Evolutionary conservation across 2,797 vertebrate genomes (phyloP).

Genomic region (Muscicapa comitata): DNA sequence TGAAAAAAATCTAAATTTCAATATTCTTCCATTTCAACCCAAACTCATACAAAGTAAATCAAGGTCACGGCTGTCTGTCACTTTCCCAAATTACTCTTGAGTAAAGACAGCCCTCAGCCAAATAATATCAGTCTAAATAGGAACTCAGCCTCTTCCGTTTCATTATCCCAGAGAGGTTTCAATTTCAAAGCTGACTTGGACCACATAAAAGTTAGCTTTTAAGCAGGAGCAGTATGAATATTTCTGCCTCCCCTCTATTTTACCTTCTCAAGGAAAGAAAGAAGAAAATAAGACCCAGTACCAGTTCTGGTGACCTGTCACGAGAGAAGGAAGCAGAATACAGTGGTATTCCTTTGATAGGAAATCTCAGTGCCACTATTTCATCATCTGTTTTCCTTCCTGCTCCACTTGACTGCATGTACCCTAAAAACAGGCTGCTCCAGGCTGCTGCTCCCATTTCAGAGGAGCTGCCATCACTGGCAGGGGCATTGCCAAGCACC

Average conservation of each 20-base stretch:
- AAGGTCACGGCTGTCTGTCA: slow-evolving; percentile 12
- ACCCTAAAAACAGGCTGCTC: background rate
- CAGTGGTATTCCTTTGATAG: background rate
- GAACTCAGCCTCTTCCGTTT: slow-evolving; percentile 23
- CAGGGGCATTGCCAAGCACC: background rate
- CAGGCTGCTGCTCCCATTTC: background rate
- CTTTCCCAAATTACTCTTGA: slow-evolving; percentile 18
- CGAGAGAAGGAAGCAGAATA: background rate
- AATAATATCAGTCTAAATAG: slow-evolving; percentile 29
- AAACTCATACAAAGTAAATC: slow-evolving; percentile 34
- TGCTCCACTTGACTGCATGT: background rate
- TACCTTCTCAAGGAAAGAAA: slow-evolving; percentile 13
- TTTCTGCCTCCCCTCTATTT: background rate
- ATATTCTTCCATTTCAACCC: background rate
- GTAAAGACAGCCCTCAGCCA: slow-evolving; percentile 44
- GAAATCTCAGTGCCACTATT: background rate
- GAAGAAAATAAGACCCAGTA: background rate
- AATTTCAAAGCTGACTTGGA: slow-evolving; percentile 54
- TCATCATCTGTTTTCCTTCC: background rate
- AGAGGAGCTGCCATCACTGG: background rate
- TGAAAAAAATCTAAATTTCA: background rate
- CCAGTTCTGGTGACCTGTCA: background rate
- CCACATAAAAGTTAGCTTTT: slow-evolving; percentile 57
- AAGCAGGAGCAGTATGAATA: slow-evolving; percentile 13
- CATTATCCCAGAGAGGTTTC: slow-evolving; percentile 46